A percentile compares a stretch with the other conserved stretches of the same genome.
Conservation (phyloP, 1,140 invertebrate species). For the Pseudomyrmex sp. region DNA sequence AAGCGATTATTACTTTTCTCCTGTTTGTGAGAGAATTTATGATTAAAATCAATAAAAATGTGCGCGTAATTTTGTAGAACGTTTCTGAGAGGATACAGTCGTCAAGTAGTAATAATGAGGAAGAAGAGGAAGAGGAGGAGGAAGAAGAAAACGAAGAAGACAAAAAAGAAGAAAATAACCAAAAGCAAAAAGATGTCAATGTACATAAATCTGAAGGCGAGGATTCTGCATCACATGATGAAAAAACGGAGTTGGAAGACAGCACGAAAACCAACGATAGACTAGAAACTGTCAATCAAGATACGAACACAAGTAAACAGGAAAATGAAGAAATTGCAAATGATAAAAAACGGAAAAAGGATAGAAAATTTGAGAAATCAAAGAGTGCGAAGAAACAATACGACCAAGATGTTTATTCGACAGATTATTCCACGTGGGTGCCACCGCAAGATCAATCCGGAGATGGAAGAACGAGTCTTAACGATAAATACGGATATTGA, state of each 20-base stretch:
- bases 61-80: constrained; percentile 29
- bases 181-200: too few relatives aligned
- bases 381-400: constrained; percentile 68
- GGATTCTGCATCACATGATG: neutral
- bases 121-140: neutral
- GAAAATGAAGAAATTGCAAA: neutral
- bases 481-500: constrained; percentile 94
- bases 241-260: neutral
- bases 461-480: constrained; percentile 92
- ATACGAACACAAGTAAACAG: neutral
- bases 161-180: neutral
- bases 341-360: constrained; percentile 42
- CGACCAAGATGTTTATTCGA: constrained; percentile 85
- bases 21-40: neutral
- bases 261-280: neutral
- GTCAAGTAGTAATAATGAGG: constrained; percentile 15
- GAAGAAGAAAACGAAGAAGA: neutral
- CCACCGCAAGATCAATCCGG: constrained; percentile 91
- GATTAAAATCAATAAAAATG: neutral
- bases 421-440: constrained; percentile 92
- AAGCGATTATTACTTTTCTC: neutral
- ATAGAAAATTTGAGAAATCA: constrained; percentile 9
- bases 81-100: constrained; percentile 1
- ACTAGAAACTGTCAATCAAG: neutral
- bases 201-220: neutral